Percentiles rank a stretch among this genome's conserved stretches.
These are phyloP conservation scores for Syrmaticus mikado DNA, from an alignment of 2,113 vertebrate species.

Conservation along the genomic window DNA sequence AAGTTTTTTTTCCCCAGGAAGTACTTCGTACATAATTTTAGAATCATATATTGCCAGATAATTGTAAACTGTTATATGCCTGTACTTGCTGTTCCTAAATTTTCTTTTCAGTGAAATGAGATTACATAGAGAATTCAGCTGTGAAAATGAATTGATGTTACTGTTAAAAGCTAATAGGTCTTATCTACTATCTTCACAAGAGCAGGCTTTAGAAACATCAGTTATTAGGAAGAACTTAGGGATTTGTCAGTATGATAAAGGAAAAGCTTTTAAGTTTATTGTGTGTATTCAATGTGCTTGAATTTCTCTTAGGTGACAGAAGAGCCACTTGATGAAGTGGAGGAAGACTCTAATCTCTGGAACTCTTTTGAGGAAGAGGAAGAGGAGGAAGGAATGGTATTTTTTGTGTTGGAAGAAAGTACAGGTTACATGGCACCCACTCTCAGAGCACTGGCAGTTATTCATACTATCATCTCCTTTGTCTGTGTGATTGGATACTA, in stretches of 20 bases:
- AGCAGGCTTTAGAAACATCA: background rate
- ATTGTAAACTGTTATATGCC: background rate
- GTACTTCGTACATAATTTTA: background rate
- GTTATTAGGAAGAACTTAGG: background rate
- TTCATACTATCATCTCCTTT: slow-evolving; percentile 96
- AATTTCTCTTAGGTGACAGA: slow-evolving; percentile 89
- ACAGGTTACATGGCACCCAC: slow-evolving; percentile 98
- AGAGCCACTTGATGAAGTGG: slow-evolving; percentile 87
- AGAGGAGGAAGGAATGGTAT: slow-evolving; percentile 87
- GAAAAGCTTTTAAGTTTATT: background rate
- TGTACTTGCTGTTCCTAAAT: background rate
- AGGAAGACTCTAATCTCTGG: slow-evolving; percentile 87
- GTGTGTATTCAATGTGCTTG: background rate
- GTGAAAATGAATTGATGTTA: background rate
- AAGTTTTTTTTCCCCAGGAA: background rate
- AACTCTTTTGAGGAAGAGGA: slow-evolving; percentile 89
- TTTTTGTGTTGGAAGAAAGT: slow-evolving; percentile 96
- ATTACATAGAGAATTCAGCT: background rate
- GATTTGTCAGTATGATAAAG: background rate
- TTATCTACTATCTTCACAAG: background rate
- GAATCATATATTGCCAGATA: background rate
- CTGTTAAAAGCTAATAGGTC: background rate
- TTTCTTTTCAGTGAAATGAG: background rate
- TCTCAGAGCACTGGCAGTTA: slow-evolving; percentile 88
- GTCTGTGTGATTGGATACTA: slow-evolving; percentile 98